phyloP scores from a whole-genome alignment of 2,113 vertebrate genomes.

The Colossoma macropomum region DNA sequence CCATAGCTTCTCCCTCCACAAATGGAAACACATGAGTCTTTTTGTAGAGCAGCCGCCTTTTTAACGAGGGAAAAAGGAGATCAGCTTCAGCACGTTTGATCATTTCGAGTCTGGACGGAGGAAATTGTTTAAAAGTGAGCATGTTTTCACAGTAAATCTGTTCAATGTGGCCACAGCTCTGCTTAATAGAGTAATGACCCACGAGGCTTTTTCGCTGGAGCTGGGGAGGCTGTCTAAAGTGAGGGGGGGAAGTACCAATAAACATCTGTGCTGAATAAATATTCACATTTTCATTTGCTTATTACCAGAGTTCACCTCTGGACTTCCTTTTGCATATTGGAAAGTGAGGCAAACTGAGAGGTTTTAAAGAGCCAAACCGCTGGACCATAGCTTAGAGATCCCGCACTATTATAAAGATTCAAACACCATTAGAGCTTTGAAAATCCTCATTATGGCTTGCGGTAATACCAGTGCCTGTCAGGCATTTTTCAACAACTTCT shows the following conservation, averaged over 20 bases:
- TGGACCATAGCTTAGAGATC: constrained; percentile 8
- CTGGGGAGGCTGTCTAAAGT: constrained; percentile 44
- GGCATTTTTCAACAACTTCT: constrained; percentile 23
- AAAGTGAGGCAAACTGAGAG: constrained; percentile 9
- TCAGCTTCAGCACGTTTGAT: constrained; percentile 66
- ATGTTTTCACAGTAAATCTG: constrained; percentile 62
- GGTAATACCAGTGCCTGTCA: constrained; percentile 16
- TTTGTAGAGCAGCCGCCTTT: constrained; percentile 55
- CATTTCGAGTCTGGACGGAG: constrained; percentile 58
- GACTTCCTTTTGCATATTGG: constrained; percentile 14
- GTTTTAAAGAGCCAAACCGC: background rate
- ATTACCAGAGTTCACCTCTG: constrained; percentile 37
- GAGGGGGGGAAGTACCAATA: constrained; percentile 56
- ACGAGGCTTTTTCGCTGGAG: constrained; percentile 50
- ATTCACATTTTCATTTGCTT: constrained; percentile 56
- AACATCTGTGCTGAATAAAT: constrained; percentile 63
- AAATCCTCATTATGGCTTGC: constrained; percentile 30
- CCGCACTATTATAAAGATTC: constrained; percentile 14
- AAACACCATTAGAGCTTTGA: constrained; percentile 7
- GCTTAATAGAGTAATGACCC: constrained; percentile 63
- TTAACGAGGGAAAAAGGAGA: constrained; percentile 63
- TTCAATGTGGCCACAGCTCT: constrained; percentile 59
- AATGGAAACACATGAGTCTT: constrained; percentile 73
- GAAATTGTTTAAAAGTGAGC: constrained; percentile 63
- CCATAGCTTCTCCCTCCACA: constrained; percentile 62